Percentiles rank a stretch among this genome's conserved stretches.
Evolutionary conservation across 2,888 invertebrate species (phyloP).

Genomic region (Drosophila pegasa): DNA sequence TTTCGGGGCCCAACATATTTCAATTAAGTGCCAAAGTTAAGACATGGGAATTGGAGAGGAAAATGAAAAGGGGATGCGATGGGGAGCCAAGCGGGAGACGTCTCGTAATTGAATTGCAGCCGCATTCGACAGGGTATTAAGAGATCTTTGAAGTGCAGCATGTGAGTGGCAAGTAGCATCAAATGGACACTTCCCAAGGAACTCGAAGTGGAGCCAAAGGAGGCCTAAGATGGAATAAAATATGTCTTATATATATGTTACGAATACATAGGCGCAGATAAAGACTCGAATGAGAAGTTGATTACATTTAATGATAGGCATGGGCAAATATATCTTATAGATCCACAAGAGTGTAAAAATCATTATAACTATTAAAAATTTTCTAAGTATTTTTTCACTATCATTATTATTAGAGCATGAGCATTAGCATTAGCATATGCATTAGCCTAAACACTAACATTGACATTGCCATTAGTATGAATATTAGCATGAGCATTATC

Average conservation of each 20-base stretch:
- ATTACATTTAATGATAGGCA: not conserved
- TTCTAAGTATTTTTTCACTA: not conserved
- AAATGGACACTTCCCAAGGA: not conserved
- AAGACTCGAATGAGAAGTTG: not conserved
- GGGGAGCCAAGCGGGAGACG: not conserved
- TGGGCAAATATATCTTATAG: too few relatives aligned
- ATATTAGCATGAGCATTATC: not conserved
- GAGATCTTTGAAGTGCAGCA: not conserved
- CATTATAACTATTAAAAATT: not conserved
- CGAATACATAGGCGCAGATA: too few relatives aligned
- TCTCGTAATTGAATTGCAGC: slow-evolving; percentile 34
- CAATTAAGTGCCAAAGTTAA: slow-evolving; percentile 63
- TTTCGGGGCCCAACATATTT: slow-evolving; percentile 57
- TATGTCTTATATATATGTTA: not conserved
- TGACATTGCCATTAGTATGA: not conserved
- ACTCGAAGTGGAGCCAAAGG: not conserved
- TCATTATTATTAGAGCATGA: not conserved
- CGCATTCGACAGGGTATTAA: slow-evolving; percentile 3
- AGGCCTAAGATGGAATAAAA: not conserved
- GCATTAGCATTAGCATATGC: not conserved
- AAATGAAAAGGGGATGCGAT: not conserved
- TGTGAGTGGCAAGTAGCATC: not conserved
- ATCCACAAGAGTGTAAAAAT: not conserved
- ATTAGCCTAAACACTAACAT: not conserved
- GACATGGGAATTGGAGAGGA: slow-evolving; percentile 48